Conservation (phyloP, 2,797 vertebrate species). For the Enteromius fasciolatus region DNA sequence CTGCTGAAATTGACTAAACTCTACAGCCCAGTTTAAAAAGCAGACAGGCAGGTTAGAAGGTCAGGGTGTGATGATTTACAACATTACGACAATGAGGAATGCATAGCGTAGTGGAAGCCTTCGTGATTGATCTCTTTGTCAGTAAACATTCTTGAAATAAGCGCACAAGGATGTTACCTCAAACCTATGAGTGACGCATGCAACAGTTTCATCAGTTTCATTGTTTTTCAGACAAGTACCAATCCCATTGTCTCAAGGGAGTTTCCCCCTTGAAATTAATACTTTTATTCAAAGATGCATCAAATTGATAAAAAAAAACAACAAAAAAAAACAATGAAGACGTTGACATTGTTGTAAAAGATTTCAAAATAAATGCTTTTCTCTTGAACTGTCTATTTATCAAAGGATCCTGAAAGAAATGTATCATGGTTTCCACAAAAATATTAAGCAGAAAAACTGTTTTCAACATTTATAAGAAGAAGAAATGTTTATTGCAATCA, state of each 20-base stretch:
- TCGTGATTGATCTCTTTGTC: not conserved
- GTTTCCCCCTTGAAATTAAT: not conserved
- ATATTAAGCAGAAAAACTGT: not conserved
- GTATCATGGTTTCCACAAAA: not conserved
- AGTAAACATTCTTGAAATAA: not conserved
- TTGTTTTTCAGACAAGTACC: not conserved
- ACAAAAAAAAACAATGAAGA: not conserved
- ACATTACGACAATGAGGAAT: not conserved
- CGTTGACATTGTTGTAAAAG: not conserved
- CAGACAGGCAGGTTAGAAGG: not conserved
- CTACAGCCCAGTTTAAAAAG: not conserved
- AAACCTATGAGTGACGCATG: not conserved
- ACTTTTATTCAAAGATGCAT: not conserved
- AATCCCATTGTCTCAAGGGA: not conserved
- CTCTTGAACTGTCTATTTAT: not conserved
- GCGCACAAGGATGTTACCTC: not conserved
- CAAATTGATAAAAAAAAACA: not conserved
- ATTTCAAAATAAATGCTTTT: too few relatives aligned
- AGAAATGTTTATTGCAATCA: not conserved
- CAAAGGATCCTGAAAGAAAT: not conserved
- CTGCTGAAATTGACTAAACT: not conserved
- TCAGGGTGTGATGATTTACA: conserved; percentile 11
- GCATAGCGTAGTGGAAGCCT: not conserved
- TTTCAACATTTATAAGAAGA: not conserved
- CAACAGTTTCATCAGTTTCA: not conserved